Percentiles rank a stretch among this genome's conserved stretches.
These are phyloP conservation scores for Catocala sponsa DNA, from an alignment of 2,888 invertebrate species.

Conservation along the genomic window DNA sequence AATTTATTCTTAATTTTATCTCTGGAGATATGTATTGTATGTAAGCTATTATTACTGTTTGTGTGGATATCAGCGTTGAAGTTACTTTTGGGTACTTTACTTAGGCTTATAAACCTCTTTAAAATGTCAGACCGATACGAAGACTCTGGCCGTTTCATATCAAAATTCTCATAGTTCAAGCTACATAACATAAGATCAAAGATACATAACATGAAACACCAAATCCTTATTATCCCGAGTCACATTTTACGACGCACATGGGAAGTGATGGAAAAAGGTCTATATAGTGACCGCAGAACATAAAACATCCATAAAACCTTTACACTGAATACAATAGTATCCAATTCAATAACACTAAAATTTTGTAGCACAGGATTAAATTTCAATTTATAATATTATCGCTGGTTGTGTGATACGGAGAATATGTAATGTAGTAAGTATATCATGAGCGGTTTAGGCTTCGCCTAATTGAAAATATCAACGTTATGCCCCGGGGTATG, in stretches of 20 bases:
- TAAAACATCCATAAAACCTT: constrained; percentile 23
- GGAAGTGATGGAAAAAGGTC: constrained; percentile 15
- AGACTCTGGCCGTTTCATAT: too few species aligned
- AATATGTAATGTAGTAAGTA: constrained; percentile 4
- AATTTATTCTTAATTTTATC: too few species aligned
- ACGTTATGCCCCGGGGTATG: background rate
- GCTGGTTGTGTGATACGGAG: background rate
- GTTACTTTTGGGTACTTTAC: too few species aligned
- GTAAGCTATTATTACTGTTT: too few species aligned
- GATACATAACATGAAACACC: constrained; percentile 1
- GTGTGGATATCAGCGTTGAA: too few species aligned
- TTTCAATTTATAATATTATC: constrained; percentile 21
- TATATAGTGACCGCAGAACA: constrained; percentile 17
- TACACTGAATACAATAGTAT: constrained; percentile 22
- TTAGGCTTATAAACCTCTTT: too few species aligned
- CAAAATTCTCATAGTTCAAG: background rate
- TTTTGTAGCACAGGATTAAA: constrained; percentile 21
- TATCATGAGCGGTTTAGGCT: background rate
- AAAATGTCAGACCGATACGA: too few species aligned
- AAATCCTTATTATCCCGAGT: constrained; percentile 10
- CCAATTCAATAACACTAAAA: constrained; percentile 26
- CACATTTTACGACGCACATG: constrained; percentile 23
- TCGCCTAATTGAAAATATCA: background rate
- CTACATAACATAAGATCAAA: background rate
- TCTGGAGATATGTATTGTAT: too few species aligned